Evolutionary conservation across 2,113 vertebrate species (phyloP).

Genomic region (Callopanchax toddi): DNA sequence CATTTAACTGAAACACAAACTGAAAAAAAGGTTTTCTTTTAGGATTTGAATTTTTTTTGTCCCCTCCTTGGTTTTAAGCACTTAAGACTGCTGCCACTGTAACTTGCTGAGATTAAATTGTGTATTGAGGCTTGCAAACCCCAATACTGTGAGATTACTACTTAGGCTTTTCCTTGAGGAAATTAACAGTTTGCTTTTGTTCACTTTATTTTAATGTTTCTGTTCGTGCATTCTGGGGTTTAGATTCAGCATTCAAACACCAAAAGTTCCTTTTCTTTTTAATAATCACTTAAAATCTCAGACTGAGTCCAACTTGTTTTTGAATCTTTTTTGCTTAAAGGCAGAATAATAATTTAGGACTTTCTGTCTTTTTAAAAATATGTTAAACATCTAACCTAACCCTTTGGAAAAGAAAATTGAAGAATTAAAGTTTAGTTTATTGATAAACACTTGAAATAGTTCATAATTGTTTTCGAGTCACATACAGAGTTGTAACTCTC

Average conservation of each 20-base stretch:
- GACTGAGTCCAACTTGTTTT: not conserved
- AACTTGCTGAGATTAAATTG: slow-evolving; percentile 1
- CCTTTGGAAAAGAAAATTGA: no score
- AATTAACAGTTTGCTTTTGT: not conserved
- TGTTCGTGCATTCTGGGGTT: not conserved
- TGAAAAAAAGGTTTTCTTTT: not conserved
- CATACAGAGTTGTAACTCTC: slow-evolving; percentile 23
- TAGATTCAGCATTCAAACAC: no score
- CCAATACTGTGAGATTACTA: not conserved
- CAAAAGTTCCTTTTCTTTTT: not conserved
- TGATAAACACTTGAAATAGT: not conserved
- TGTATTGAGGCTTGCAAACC: not conserved
- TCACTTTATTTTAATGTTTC: not conserved
- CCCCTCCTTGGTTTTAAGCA: not conserved
- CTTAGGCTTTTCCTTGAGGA: not conserved
- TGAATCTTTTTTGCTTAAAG: not conserved
- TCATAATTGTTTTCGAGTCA: slow-evolving; percentile 25
- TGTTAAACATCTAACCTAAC: no score
- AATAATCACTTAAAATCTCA: slow-evolving; percentile 1
- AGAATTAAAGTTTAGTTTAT: not conserved
- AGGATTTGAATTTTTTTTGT: not conserved
- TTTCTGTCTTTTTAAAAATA: not conserved
- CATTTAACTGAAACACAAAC: not conserved
- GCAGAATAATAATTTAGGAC: not conserved
- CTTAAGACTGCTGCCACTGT: not conserved